Conservation (phyloP, 23 tunicate genomes). For the Phallusia fumigata region DNA sequence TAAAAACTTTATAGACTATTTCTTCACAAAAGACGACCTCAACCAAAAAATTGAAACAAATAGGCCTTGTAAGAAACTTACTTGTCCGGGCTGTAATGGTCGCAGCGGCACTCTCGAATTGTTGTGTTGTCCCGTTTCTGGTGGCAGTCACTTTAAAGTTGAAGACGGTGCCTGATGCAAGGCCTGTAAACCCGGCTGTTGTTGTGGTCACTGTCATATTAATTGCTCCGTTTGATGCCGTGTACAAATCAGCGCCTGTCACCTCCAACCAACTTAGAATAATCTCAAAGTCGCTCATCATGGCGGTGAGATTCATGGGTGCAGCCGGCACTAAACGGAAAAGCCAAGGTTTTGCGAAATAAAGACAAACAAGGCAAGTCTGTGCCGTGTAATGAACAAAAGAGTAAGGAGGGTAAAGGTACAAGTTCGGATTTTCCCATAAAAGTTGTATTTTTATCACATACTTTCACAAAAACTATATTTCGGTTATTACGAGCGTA, state of each 20-base stretch:
- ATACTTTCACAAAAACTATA: no score
- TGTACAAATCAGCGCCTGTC: slow-evolving; percentile 4
- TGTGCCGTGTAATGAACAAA: no score
- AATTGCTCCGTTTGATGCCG: neutral
- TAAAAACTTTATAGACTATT: no score
- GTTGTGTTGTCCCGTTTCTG: neutral
- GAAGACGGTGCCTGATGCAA: neutral
- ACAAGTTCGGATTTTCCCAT: no score
- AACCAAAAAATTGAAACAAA: no score
- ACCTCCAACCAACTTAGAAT: neutral
- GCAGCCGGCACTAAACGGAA: neutral
- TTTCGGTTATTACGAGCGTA: no score
- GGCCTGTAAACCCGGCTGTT: neutral
- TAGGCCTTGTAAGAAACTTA: neutral
- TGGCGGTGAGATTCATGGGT: neutral
- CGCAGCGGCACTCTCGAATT: neutral
- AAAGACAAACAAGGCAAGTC: no score
- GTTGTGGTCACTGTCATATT: neutral
- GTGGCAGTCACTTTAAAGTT: neutral
- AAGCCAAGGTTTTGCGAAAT: no score
- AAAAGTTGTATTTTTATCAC: no score
- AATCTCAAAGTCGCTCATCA: neutral
- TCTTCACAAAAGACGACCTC: no score
- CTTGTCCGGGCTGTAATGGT: neutral
- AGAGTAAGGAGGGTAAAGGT: no score